Evolutionary conservation across 2,888 invertebrate genomes (phyloP), one percentile per base, ranked within the genome.

Genomic region (Cantharis nigra): DNA sequence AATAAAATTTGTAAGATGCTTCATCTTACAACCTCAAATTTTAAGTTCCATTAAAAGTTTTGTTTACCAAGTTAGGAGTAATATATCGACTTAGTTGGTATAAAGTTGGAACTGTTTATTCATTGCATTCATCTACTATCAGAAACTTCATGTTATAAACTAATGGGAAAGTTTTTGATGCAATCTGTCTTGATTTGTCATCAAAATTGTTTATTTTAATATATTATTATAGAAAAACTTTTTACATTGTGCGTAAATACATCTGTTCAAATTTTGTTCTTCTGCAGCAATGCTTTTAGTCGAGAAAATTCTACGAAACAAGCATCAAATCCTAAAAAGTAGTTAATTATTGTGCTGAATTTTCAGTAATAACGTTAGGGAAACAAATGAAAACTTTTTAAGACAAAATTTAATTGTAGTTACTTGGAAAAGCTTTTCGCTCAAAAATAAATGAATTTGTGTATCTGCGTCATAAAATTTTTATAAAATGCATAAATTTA

Each of bases 371-470:
- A 72, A 70, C 33, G 30, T 63, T 64, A 76, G 70, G 49, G 76
- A 69, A 70, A 23, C 69, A 76, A 76, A 76, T 76, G 69, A 71
- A 63, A 49, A 70, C 70, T 70, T 72, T 76, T 70, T 30, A 63
- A 70, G 23, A 69, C 30, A 67, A 76, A 76, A 76, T 76, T 76
- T 30, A 76, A 76, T 76, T 76, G 63, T 63, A 28, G 20, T 49
- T 49, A n/a, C 49, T 49, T n/a, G 49, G n/a, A 49, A n/a, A 49
- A 49, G 49, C n/a, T 49, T 49, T 49, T 49, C 49, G 49, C n/a
- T 49, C n/a, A n/a, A 49, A 49, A n/a, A 13, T 49, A 49, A n/a
- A 2, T 49, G n/a, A 49, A 49, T 33, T 33, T 33, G 11, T 33
- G 13, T 33, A 33, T 33, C 28, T 33, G 11, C 33, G 33, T 13